Base-by-base conservation (phyloP, 1,140 invertebrate genomes). In the Pogonomyrmex californicus region DNA sequence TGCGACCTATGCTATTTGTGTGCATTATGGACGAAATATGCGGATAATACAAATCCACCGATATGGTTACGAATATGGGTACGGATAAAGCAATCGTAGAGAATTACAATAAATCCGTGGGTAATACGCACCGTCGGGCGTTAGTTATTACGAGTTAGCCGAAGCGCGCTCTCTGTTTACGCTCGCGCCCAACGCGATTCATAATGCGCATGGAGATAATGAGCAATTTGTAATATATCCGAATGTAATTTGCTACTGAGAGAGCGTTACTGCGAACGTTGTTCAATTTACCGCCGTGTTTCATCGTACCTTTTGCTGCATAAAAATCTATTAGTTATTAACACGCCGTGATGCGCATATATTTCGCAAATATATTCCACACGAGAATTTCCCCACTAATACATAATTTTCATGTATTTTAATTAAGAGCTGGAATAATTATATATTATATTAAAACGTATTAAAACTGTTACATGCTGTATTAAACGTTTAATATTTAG, bases 41-140 rank as follows among this genome's bases (percentile, higher is more conserved):
- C 63, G 86, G 85, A 91, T 91, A 91, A 89, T 91, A 90, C 75
- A 38, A 71, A 73, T 41, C 89, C 85, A 68, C 85, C 85, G 79
- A 85, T 91, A 87, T 75, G 83, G 81, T 89, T 91, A 90, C 89
- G 91, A 90, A 93, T 93, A 91, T 23, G 23, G 23, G 23, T 91
- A 92, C 90, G 92, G 91, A 93, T 92, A 94, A 93, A 94, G 93
- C 93, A 95, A 95, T 94, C 94, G 90, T 91, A 87, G 92, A 95
- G 93, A 94, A 94, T 94, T 93, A 94, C 93, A 93, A 95, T 95
- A 95, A 95, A 95, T 95, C 92, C 90, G 92, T 86, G 91, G 92
- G 92, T 93, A 94, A 94, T 95, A 92, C 92, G 91, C 92, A 91
- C 90, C 91, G 88, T 90, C 70, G 86, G 89, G 89, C 87, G 91